Conservation (phyloP, 1,140 invertebrate species). For the Euborellia annulipes region DNA sequence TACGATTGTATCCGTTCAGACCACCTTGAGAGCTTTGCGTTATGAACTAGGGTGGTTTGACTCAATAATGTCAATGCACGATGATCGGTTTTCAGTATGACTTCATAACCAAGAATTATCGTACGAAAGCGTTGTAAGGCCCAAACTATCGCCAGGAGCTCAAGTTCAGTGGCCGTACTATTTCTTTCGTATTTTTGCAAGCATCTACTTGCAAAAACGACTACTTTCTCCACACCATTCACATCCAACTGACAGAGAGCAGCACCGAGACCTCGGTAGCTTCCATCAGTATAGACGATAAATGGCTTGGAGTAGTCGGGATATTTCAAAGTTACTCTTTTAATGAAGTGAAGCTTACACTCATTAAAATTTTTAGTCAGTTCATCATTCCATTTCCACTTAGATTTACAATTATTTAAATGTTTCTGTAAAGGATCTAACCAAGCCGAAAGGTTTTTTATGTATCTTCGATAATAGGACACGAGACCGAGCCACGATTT, state of each 20-base stretch:
- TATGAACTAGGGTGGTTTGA: conserved; percentile 16
- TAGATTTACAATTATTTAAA: no score
- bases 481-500: conserved; percentile 26
- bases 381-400: conserved; percentile 18
- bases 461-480: conserved; percentile 24
- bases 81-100: conserved; percentile 28
- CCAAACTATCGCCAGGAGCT: conserved; percentile 26
- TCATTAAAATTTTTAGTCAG: conserved; percentile 17
- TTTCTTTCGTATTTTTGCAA: conserved; percentile 15
- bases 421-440: conserved; percentile 16
- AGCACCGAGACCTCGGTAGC: not conserved
- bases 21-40: conserved; percentile 21
- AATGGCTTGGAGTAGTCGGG: conserved; percentile 16
- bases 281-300: conserved; percentile 10
- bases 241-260: conserved; percentile 1
- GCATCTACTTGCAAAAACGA: conserved; percentile 17
- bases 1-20: conserved; percentile 20
- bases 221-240: not conserved
- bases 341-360: conserved; percentile 18
- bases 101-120: conserved; percentile 22
- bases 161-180: conserved; percentile 27
- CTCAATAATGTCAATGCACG: conserved; percentile 24
- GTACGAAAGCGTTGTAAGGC: conserved; percentile 23
- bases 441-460: conserved; percentile 16
- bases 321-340: conserved; percentile 16